These are phyloP conservation scores for Drosophila micromelanica DNA, from an alignment of 1,140 invertebrate genomes.

Conservation along the genomic window DNA sequence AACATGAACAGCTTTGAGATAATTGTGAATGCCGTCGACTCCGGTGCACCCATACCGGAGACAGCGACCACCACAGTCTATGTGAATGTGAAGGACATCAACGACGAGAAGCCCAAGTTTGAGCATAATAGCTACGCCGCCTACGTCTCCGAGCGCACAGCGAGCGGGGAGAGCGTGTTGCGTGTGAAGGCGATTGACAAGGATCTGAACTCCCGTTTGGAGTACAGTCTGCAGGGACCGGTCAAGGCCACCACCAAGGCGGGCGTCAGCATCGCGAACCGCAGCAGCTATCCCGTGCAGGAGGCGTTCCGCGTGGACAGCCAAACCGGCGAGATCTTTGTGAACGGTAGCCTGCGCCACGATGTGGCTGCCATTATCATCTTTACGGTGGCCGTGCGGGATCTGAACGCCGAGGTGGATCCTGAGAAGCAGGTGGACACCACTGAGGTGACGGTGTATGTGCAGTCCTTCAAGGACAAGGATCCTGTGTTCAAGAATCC, in stretches of 20 bases:
- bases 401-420: conserved; percentile 89
- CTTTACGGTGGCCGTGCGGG: conserved; percentile 90
- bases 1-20: conserved; percentile 89
- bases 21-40: conserved; percentile 89
- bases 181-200: conserved; percentile 89
- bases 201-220: conserved; percentile 88
- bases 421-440: conserved; percentile 88
- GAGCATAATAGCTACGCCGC: conserved; percentile 87
- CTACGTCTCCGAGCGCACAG: conserved; percentile 89
- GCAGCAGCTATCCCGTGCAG: conserved; percentile 88
- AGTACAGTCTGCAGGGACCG: conserved; percentile 89
- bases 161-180: conserved; percentile 88
- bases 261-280: conserved; percentile 88
- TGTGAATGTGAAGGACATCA: conserved; percentile 91
- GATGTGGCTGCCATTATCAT: conserved; percentile 92
- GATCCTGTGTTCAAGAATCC: conserved; percentile 91
- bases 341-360: conserved; percentile 90
- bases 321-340: conserved; percentile 88
- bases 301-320: conserved; percentile 89
- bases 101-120: conserved; percentile 93
- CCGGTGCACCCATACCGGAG: conserved; percentile 89
- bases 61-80: conserved; percentile 90
- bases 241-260: conserved; percentile 90
- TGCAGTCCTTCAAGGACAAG: conserved; percentile 91
- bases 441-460: conserved; percentile 91